Percentiles rank a stretch among this genome's conserved stretches.
Evolutionary conservation across 2,888 invertebrate genomes (phyloP).

Genomic region (Rhingia rostrata): DNA sequence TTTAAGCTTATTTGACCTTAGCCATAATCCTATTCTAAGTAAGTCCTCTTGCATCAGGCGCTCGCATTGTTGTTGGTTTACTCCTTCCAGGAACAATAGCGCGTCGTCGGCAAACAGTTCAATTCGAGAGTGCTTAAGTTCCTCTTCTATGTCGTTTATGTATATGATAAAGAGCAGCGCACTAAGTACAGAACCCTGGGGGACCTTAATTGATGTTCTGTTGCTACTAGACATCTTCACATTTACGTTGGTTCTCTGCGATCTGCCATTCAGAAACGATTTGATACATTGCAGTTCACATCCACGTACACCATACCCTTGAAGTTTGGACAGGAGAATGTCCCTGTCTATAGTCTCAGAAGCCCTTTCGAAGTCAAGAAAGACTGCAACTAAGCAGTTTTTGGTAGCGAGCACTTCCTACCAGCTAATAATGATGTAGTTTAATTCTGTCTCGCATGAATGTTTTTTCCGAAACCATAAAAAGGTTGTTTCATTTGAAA

Average conservation of each 20-base stretch:
- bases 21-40: neutral
- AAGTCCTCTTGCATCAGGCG: neutral
- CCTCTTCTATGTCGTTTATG: neutral
- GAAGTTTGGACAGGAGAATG: neutral
- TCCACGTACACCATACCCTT: neutral
- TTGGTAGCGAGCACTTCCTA: neutral
- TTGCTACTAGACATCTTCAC: neutral
- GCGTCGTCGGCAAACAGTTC: conserved; percentile 1
- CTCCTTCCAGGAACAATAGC: neutral
- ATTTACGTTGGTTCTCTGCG: neutral
- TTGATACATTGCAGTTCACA: neutral
- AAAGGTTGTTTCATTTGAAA: too few relatives aligned
- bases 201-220: neutral
- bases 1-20: too few relatives aligned
- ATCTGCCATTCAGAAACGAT: too few relatives aligned
- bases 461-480: neutral
- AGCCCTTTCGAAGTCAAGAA: too few relatives aligned
- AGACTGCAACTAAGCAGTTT: neutral
- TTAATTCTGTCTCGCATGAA: conserved; percentile 1
- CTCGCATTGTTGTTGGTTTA: neutral
- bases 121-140: neutral
- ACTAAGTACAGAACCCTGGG: neutral
- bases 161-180: neutral
- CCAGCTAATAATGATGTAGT: neutral
- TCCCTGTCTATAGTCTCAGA: too few relatives aligned